Percentiles rank a stretch among this genome's conserved stretches.
These are phyloP conservation scores for Corythornis cristatus DNA, from an alignment of 2,113 vertebrate genomes.

Conservation along the genomic window DNA sequence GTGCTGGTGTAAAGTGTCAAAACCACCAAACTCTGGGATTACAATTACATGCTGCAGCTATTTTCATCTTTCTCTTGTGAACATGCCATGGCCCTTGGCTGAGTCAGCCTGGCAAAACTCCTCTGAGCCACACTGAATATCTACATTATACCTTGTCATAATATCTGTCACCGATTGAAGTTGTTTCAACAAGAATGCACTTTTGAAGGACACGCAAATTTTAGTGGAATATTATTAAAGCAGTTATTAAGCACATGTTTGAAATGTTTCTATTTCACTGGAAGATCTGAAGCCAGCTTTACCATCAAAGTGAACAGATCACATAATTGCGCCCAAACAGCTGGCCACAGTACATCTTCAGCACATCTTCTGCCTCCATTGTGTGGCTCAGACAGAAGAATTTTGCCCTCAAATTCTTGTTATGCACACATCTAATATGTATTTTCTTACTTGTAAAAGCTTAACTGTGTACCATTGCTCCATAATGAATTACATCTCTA, in stretches of 20 bases:
- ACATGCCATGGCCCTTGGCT: accelerated
- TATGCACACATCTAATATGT: not conserved
- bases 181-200: not conserved
- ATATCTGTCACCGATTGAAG: not conserved
- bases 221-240: not conserved
- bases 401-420: slow-evolving; percentile 29
- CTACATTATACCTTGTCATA: accelerated
- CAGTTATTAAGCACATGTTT: not conserved
- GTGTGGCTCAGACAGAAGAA: slow-evolving; percentile 11
- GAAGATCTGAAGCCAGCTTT: slow-evolving; percentile 11
- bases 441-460: not conserved
- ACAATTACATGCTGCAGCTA: not conserved
- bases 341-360: not conserved
- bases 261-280: not conserved
- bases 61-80: slow-evolving; percentile 24
- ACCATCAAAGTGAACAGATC: not conserved
- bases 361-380: not conserved
- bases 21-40: not conserved
- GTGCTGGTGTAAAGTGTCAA: not conserved
- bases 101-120: not conserved
- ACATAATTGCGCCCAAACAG: not conserved
- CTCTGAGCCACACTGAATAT: not conserved
- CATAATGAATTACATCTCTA: not conserved
- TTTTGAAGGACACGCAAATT: not conserved
- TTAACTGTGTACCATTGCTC: not conserved